phyloP scores from a whole-genome alignment of 2,113 vertebrate species.

The Carassius carassius region DNA sequence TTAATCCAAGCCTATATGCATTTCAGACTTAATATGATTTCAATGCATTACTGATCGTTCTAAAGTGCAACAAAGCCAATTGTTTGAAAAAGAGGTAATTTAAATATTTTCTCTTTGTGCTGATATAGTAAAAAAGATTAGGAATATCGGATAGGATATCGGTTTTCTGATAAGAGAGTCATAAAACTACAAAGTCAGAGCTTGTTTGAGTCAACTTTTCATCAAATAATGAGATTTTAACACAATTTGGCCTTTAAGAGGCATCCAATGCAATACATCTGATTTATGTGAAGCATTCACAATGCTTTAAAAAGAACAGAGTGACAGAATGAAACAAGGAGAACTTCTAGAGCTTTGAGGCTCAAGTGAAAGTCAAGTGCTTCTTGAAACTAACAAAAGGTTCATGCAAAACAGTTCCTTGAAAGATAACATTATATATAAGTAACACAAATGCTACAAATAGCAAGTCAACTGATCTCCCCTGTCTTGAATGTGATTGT shows the following conservation, averaged over 20 bases:
- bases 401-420: not conserved
- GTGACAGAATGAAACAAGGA: not conserved
- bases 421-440: not conserved
- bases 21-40: not conserved
- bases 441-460: not conserved
- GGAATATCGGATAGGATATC: not conserved
- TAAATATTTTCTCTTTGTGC: not conserved
- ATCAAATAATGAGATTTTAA: not conserved
- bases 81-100: not conserved
- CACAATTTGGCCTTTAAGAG: not conserved
- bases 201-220: slow-evolving; percentile 28
- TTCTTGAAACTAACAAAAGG: slow-evolving; percentile 17
- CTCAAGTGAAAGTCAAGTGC: slow-evolving; percentile 40
- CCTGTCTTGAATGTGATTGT: slow-evolving; percentile 2
- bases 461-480: not conserved
- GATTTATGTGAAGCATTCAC: slow-evolving; percentile 40
- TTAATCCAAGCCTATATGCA: not conserved
- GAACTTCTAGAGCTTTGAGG: slow-evolving; percentile 6
- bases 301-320: slow-evolving; percentile 27
- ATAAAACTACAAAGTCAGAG: slow-evolving; percentile 27
- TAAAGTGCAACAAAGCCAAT: slow-evolving; percentile 8
- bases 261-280: not conserved
- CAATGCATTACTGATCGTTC: not conserved
- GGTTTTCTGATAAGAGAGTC: not conserved
- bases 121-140: not conserved